phyloP scores from a whole-genome alignment of 2,888 invertebrate genomes.

The Luperina nickerlii region DNA sequence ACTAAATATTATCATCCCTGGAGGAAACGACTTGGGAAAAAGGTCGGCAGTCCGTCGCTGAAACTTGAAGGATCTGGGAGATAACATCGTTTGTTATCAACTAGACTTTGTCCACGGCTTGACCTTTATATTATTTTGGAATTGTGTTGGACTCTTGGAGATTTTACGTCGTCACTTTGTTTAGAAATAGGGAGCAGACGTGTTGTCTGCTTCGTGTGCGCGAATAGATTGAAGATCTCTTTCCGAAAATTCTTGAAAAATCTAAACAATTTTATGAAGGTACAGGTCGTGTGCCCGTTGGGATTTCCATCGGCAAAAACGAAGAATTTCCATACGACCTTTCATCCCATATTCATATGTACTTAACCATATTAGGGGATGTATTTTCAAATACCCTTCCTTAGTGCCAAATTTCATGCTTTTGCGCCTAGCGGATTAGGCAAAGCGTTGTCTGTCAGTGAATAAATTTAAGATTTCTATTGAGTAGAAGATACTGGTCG shows the following conservation, averaged over 20 bases:
- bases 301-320: background rate
- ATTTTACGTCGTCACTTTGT: slow-evolving; percentile 29
- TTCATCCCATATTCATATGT: background rate
- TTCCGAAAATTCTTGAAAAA: background rate
- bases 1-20: slow-evolving; percentile 70
- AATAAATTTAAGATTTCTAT: background rate
- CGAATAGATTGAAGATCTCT: slow-evolving; percentile 6
- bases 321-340: background rate
- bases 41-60: slow-evolving; percentile 60
- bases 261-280: background rate
- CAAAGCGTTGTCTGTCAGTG: background rate
- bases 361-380: background rate
- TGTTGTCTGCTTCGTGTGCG: background rate
- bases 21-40: slow-evolving; percentile 60
- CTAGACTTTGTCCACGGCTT: slow-evolving; percentile 50
- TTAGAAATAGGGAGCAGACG: slow-evolving; percentile 22
- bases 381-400: background rate
- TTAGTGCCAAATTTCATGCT: background rate
- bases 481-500: background rate
- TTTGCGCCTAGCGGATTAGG: background rate
- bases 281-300: background rate
- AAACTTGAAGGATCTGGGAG: slow-evolving; percentile 62
- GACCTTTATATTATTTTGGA: slow-evolving; percentile 41
- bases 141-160: slow-evolving; percentile 14
- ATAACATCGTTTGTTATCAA: slow-evolving; percentile 66